phyloP scores from a whole-genome alignment of 2,888 invertebrate genomes.

The Tuberolachnus salignus region DNA sequence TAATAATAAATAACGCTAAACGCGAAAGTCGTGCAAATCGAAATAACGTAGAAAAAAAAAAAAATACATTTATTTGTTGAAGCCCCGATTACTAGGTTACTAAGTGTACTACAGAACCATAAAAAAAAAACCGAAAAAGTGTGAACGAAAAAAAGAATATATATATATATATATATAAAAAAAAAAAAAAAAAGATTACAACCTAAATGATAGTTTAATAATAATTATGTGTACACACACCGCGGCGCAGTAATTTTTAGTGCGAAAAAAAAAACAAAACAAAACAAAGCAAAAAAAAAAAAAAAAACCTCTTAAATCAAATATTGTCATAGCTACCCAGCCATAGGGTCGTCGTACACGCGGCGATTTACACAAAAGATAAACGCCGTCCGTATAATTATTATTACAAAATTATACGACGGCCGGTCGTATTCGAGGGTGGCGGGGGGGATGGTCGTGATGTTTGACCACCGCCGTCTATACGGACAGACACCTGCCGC shows the following conservation, averaged over 20 bases:
- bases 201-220: constrained; percentile 1
- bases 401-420: constrained; percentile 15
- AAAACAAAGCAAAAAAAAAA: constrained; percentile 46
- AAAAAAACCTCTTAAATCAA: constrained; percentile 28
- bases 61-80: too few relatives aligned
- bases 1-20: too few relatives aligned
- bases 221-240: constrained; percentile 12
- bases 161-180: too few relatives aligned
- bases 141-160: constrained; percentile 2
- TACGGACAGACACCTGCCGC: constrained; percentile 34
- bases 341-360: neutral
- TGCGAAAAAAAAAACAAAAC: constrained; percentile 18
- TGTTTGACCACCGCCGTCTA: neutral
- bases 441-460: too few relatives aligned
- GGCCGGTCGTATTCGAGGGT: neutral
- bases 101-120: too few relatives aligned
- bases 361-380: constrained; percentile 30
- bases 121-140: neutral
- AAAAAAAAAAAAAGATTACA: constrained; percentile 16
- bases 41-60: too few relatives aligned
- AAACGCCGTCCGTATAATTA: neutral
- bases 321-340: constrained; percentile 43
- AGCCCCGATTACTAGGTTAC: too few relatives aligned
- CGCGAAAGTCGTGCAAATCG: too few relatives aligned
- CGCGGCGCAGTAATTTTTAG: neutral